Conservation (phyloP, 2,888 invertebrate species). For the Drosophila diplacantha region DNA sequence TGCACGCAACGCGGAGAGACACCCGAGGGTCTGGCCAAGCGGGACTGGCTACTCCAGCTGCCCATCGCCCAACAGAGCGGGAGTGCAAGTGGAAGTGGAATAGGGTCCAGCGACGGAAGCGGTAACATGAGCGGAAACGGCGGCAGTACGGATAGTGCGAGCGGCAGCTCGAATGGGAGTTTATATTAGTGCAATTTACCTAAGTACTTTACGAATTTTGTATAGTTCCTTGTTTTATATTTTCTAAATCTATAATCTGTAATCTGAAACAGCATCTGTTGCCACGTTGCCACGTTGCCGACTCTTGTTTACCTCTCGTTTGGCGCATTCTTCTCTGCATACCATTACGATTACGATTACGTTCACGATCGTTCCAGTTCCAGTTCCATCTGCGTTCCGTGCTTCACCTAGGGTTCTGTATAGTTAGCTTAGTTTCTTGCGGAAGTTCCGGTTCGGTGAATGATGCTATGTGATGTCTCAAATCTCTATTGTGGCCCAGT, state of each 20-base stretch:
- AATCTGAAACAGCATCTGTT: constrained; percentile 30
- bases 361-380: constrained; percentile 26
- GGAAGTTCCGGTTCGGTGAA: constrained; percentile 47
- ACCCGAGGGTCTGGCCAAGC: constrained; percentile 65
- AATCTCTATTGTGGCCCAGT: constrained; percentile 66
- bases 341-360: constrained; percentile 30
- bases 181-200: constrained; percentile 65
- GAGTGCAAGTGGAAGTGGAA: constrained; percentile 8
- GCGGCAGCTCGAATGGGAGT: constrained; percentile 44
- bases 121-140: constrained; percentile 32
- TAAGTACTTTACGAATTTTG: constrained; percentile 69
- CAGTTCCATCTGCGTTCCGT: constrained; percentile 30
- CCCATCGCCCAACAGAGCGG: constrained; percentile 33
- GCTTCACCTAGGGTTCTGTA: constrained; percentile 51
- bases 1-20: constrained; percentile 71
- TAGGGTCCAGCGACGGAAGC: constrained; percentile 15
- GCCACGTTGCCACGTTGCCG: constrained; percentile 21
- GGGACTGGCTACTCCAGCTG: constrained; percentile 68
- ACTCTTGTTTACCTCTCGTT: constrained; percentile 30
- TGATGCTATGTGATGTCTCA: constrained; percentile 71
- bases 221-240: constrained; percentile 69
- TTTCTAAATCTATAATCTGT: constrained; percentile 49
- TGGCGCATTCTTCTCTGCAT: constrained; percentile 32
- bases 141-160: constrained; percentile 40
- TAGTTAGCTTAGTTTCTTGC: constrained; percentile 60